Evolutionary conservation across 2,797 vertebrate genomes (phyloP), one percentile per base, ranked within the genome.

Genomic region (Chromis chromis): DNA sequence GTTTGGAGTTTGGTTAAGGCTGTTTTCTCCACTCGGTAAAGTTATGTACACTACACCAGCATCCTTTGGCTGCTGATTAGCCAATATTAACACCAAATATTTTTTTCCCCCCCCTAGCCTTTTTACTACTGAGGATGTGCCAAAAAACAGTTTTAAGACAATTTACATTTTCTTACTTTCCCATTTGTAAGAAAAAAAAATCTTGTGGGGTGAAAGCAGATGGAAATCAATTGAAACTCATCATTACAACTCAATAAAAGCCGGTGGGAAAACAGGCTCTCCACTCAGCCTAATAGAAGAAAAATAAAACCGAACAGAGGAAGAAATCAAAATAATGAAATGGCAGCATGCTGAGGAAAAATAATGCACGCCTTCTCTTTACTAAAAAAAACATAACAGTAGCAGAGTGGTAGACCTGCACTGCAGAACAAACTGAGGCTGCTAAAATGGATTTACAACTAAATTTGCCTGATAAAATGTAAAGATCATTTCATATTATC

Each of bases 181-280:
- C 49, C 31, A 48, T 74, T 77, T 76, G 65, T 53, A 61, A 44
- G 68, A 74, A 69, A 60, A 75, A 57, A 40, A 72, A 72, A 69
- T 59, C 83, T 76, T 76, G 57, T 36, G 17, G 57, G 31, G 69
- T 82, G 79, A 84, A 61, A 86, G 75, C 42, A 74, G 84, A 89
- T 66, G 54, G 70, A 89, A 89, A 86, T 82, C 76, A 79, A 74
- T 56, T 82, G 73, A 83, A 91, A 85, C 63, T 75, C 82, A 82
- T 87, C 76, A 78, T 83, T 80, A 65, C 58, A 74, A 84, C 76
- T 84, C 70, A 91, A 86, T 88, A 86, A 91, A 91, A 79, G 79
- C 69, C 57, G 59, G 58, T 49, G 70, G 86, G 79, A 55, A 81
- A 72, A 72, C 59, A 70, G 56, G 19, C 61, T 44, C 65, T 80